A percentile compares a stretch with the other conserved stretches of the same genome.
Conservation (phyloP, 1,140 invertebrate genomes). For the Hypsibius dujardini region DNA sequence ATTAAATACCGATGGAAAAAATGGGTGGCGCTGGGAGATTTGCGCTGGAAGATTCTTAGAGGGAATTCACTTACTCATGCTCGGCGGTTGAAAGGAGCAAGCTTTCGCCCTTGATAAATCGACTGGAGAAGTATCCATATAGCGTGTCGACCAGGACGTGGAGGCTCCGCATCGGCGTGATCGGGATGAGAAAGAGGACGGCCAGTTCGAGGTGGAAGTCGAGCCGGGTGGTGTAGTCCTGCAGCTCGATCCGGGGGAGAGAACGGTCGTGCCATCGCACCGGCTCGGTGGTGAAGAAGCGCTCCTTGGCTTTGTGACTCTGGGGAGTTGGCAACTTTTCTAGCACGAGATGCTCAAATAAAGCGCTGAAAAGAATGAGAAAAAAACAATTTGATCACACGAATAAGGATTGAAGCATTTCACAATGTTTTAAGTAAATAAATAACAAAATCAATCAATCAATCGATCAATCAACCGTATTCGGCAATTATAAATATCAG, state of each 20-base stretch:
- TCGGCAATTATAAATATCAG: too few relatives aligned
- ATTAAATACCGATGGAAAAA: too few relatives aligned
- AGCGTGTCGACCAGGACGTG: not conserved
- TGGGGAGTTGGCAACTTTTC: not conserved
- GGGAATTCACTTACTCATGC: too few relatives aligned
- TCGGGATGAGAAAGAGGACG: not conserved
- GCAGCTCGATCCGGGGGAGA: not conserved
- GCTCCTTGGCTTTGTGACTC: not conserved
- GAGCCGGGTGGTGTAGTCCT: not conserved
- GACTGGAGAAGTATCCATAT: not conserved
- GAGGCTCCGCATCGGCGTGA: not conserved
- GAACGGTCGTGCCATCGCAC: not conserved
- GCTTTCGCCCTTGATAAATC: conserved; percentile 10
- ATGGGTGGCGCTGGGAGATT: too few relatives aligned
- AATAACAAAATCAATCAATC: not conserved
- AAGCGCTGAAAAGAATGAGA: not conserved
- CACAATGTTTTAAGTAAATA: not conserved
- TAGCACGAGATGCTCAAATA: not conserved
- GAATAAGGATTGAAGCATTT: not conserved
- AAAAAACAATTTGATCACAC: not conserved
- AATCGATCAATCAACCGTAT: too few relatives aligned
- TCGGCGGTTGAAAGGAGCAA: too few relatives aligned
- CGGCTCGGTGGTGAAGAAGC: too few relatives aligned
- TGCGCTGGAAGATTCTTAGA: too few relatives aligned
- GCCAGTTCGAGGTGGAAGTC: conserved; percentile 11